Evolutionary conservation across 2,113 vertebrate genomes (phyloP).

Genomic region (Glaucidium brasilianum): DNA sequence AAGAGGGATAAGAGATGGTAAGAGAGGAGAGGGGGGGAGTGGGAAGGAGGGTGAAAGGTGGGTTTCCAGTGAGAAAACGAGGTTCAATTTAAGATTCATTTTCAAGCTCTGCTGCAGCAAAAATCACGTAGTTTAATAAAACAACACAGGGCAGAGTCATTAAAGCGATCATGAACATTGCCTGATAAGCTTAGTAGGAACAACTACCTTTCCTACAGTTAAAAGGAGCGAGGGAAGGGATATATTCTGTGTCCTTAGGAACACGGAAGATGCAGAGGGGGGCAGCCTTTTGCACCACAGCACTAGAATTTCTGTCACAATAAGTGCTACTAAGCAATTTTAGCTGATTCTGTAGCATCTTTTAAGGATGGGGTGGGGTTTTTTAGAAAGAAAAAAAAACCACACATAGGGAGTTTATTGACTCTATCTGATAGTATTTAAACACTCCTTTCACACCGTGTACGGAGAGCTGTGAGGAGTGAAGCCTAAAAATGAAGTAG

Average conservation of each 20-base stretch:
- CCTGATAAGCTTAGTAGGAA: not conserved
- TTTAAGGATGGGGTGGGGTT: not conserved
- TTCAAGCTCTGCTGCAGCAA: slow-evolving; percentile 23
- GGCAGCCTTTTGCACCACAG: not conserved
- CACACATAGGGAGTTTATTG: not conserved
- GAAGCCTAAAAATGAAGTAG: not conserved
- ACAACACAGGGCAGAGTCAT: not conserved
- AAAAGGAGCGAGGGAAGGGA: not conserved
- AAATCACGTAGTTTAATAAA: not conserved
- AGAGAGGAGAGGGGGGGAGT: not conserved
- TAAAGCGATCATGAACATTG: not conserved
- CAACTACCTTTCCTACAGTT: not conserved
- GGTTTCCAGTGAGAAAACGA: not conserved
- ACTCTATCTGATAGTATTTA: not conserved
- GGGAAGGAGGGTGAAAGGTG: not conserved
- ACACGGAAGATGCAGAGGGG: not conserved
- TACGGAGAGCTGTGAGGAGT: not conserved
- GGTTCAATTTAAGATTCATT: not conserved
- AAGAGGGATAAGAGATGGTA: slow-evolving; percentile 10
- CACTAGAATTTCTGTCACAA: not conserved
- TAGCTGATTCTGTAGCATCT: not conserved
- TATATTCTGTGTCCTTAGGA: not conserved
- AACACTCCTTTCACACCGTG: not conserved
- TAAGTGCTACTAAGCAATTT: slow-evolving; percentile 6
- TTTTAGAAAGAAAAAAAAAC: not conserved